Conservation (phyloP, 2,797 vertebrate genomes). For the Valencia hispanica region DNA sequence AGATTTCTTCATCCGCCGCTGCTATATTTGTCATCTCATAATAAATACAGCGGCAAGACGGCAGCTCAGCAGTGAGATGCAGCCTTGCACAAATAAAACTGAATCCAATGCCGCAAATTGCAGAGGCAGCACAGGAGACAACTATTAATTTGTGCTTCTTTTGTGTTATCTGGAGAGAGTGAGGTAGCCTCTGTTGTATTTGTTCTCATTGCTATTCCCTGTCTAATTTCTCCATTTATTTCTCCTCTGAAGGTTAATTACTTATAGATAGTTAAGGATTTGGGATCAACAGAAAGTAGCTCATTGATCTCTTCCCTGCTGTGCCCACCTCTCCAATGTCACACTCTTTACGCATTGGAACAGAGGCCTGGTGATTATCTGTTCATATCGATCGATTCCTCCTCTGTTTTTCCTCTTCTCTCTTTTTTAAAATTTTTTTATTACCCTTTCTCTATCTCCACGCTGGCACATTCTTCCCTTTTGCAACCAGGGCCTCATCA, state of each 20-base stretch:
- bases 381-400: conserved; percentile 67
- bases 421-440: conserved; percentile 1
- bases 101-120: conserved; percentile 46
- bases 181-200: conserved; percentile 46
- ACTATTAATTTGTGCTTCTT: conserved; percentile 52
- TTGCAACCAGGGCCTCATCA: conserved; percentile 59
- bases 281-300: conserved; percentile 75
- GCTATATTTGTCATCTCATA: conserved; percentile 30
- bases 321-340: conserved; percentile 75
- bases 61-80: conserved; percentile 13
- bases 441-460: conserved; percentile 20
- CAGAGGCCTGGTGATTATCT: conserved; percentile 75
- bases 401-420: conserved; percentile 56
- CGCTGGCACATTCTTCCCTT: conserved; percentile 45
- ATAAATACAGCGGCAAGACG: not conserved
- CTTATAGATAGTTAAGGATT: conserved; percentile 83
- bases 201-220: conserved; percentile 67
- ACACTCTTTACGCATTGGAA: conserved; percentile 72
- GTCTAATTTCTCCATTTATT: conserved; percentile 60
- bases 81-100: conserved; percentile 36
- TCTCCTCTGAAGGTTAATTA: conserved; percentile 82
- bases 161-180: conserved; percentile 40
- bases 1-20: conserved; percentile 18
- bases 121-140: conserved; percentile 45
- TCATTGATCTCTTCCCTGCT: conserved; percentile 77